Conservation (phyloP, 2,113 vertebrate genomes). For the Nymphicus hollandicus region DNA sequence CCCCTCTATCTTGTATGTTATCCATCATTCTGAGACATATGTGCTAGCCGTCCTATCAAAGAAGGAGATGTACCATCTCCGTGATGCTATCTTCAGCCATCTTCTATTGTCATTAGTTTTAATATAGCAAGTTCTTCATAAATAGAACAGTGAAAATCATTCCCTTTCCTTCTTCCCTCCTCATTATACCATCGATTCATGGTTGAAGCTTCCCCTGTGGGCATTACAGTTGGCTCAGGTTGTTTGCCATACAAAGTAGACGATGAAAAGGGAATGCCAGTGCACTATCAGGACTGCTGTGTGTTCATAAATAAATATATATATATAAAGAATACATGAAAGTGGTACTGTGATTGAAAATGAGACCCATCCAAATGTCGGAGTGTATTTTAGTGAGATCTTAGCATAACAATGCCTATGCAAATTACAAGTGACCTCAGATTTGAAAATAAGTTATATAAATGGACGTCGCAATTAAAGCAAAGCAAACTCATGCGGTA, state of each 20-base stretch:
- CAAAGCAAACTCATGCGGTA: not conserved
- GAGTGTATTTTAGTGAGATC: not conserved
- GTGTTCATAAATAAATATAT: not conserved
- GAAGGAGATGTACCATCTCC: not conserved
- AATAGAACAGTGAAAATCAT: not conserved
- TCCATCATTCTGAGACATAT: not conserved
- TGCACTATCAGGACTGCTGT: not conserved
- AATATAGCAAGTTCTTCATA: not conserved
- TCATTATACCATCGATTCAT: rapidly evolving
- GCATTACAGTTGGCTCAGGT: not conserved
- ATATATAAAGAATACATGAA: not conserved
- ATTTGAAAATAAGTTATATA: not conserved
- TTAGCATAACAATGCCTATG: not conserved
- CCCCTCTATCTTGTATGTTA: rapidly evolving
- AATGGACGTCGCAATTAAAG: not conserved
- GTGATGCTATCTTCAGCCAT: rapidly evolving
- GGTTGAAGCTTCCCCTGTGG: not conserved
- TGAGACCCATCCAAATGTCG: not conserved
- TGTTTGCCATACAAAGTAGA: not conserved
- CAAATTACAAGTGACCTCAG: not conserved
- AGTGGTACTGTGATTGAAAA: not conserved
- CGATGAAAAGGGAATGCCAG: not conserved
- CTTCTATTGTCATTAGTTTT: not conserved
- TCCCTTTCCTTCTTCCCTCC: not conserved
- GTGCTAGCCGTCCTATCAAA: not conserved